Base-by-base conservation (phyloP, 2,888 invertebrate species). In the Hypomecis punctinalis region DNA sequence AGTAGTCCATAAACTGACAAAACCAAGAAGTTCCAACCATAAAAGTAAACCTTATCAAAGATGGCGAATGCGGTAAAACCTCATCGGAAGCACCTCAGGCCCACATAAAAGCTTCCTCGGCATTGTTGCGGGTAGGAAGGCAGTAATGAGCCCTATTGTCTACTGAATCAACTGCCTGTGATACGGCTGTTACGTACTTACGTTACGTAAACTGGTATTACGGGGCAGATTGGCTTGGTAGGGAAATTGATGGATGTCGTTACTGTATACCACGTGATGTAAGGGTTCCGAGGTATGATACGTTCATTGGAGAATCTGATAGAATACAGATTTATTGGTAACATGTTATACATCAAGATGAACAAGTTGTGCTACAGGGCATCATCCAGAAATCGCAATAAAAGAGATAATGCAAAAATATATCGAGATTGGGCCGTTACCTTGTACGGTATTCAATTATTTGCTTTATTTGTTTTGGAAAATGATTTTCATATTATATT, bases 111-210 rank as follows among this genome's bases (percentile, higher is more conserved):
- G 69, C 69, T 73, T 73, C 72, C 72, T 68, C 61, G 46, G 53
- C 53, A 71, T 71, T 73, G 71, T 72, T 66, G 43, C 56, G 56
- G 61, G 59, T 56, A 67, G 71, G 67, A 71, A 72, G 61, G 37
- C 48, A 40, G 8, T 71, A 72, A 72, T 72, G 60, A 61, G 43
- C 43, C 9, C 69, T 53, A 71, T 72, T 72, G 69, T 72, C 61
- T 70, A 8, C 51, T 61, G 49, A 66, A 68, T 65, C 61, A 58
- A 66, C 64, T 13, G 40, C 49, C 66, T 66, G 65, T 62, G 62
- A 63, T 66, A 69, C 68, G 68, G 61, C 57, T 36, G 60, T 56
- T 53, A 61, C n/a, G 52, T 47, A 46, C 54, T 57, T 53, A 61
- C 40, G 56, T 53, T 43, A 61, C 54, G 51, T 56, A 56, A 59